Evolutionary conservation across 2,888 invertebrate genomes (phyloP), one percentile per base, ranked within the genome.

Genomic region (Asteroscopus sphinx): DNA sequence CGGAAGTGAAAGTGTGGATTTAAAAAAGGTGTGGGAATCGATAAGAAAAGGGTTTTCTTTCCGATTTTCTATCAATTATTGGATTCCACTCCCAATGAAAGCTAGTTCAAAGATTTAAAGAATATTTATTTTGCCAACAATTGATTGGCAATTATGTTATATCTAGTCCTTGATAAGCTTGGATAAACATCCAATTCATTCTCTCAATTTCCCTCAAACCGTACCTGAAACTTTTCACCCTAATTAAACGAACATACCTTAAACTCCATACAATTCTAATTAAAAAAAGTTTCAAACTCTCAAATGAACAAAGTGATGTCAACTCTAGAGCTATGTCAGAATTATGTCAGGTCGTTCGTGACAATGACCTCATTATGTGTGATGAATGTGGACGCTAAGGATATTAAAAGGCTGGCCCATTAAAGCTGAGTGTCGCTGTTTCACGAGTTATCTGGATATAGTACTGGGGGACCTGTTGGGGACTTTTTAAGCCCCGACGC

Each of bases 331-430:
- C 68, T 71, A 15, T 68, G 39, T 42, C 35, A 37, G 70, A 68
- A 52, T 66, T 42, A 66, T 70, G 66, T 67, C 66, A 67, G 58
- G 52, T 58, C 58, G 53, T 42, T 57, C 58, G 80, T 78, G 90
- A 87, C 90, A 86, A 83, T 85, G 90, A 81, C 91, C 92, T 89
- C 88, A 87, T 89, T 91, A 91, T 80, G 79, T 84, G 88, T 90
- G 90, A 92, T 90, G 87, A 86, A 92, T 90, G 88, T 79, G 85
- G 76, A 83, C 81, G 87, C 88, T 90, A 88, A 90, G 85, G 76
- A 83, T 81, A 86, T 88, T 90, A 88, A 90, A 88, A 90, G 86
- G 86, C 84, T 80, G 82, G 80, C 73, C 85, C 87, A 91, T 91
- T 91, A 90, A 82, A 82, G 80, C 64, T 64, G 77, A 66, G 80